Evolutionary conservation across 2,113 vertebrate genomes (phyloP), one percentile per base, ranked within the genome.

Genomic region (Hippocampus mohnikei): DNA sequence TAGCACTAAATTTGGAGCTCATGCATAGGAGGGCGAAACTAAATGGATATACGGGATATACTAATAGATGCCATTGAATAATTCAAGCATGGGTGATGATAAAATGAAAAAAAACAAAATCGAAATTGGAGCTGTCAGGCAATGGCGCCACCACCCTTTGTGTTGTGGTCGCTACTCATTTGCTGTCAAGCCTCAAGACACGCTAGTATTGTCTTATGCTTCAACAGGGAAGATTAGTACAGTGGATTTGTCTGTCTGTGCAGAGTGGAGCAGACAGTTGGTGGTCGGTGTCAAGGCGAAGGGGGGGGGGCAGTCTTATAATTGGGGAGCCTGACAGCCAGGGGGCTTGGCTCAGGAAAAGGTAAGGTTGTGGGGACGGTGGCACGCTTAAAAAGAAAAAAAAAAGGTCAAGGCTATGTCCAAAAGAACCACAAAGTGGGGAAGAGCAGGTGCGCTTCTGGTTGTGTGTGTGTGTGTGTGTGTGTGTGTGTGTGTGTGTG

Each of bases 21-120:
- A 27, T 81, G 74, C 79, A 88, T 83, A 78, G 76, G 85, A 78
- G 78, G 88, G 76, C 33, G 88, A 80, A 80, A 87, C 88, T 93
- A 94, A 94, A 37, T 37, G 33, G 33, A 94, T 93, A 92, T 93
- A 95, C 94, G 92, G 93, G 91, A 58, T 91, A 92, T 93, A 81
- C 90, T 94, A 93, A 94, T 92, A 85, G 90, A 37, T 82, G 83
- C 70, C 86, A 76, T 85, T 94, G 92, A 95, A 95, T 94, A 92
- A 94, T 94, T 95, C 91, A 95, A 84, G 74, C 88, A 67, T 84
- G 88, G 83, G 89, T 92, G 93, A 93, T 90, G 92, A 93, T 85
- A 91, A 92, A 84, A 79, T 76, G 76, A 73, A 75, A 79, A 85
- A 89, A 89, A 77, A 76, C 78, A 76, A 84, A 90, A 90, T 37